Evolutionary conservation across 2,888 invertebrate genomes (phyloP).

Genomic region (Helicoverpa assulta): DNA sequence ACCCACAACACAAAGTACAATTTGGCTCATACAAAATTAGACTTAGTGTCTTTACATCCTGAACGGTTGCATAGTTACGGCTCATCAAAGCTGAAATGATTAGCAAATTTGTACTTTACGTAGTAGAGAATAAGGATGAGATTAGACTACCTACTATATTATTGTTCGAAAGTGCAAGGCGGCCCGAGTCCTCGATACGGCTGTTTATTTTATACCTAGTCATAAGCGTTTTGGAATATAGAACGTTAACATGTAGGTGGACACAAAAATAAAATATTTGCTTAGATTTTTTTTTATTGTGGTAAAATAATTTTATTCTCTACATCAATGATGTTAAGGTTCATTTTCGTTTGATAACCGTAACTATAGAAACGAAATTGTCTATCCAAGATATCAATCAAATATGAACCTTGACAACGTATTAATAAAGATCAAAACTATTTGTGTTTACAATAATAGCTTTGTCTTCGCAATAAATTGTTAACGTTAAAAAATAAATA

Average conservation of each 20-base stretch:
- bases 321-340: not conserved
- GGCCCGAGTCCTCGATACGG: conserved; percentile 31
- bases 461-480: not conserved
- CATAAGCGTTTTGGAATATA: conserved; percentile 44
- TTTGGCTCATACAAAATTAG: too few species aligned
- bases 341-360: not conserved
- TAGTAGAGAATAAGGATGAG: too few species aligned
- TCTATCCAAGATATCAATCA: not conserved
- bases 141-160: too few species aligned
- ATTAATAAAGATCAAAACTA: not conserved
- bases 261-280: not conserved
- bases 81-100: too few species aligned
- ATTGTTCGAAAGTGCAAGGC: not conserved
- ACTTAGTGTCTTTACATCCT: too few species aligned
- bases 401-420: not conserved
- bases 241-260: conserved; percentile 8
- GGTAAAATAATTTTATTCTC: not conserved
- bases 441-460: not conserved
- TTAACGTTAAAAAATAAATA: not conserved
- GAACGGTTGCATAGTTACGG: too few species aligned
- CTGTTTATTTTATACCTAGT: conserved; percentile 60
- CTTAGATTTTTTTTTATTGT: not conserved
- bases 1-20: too few species aligned
- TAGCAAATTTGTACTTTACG: too few species aligned
- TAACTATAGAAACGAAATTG: not conserved